Conservation (phyloP, 2,797 vertebrate species). For the Alcedo quadribrachys region DNA sequence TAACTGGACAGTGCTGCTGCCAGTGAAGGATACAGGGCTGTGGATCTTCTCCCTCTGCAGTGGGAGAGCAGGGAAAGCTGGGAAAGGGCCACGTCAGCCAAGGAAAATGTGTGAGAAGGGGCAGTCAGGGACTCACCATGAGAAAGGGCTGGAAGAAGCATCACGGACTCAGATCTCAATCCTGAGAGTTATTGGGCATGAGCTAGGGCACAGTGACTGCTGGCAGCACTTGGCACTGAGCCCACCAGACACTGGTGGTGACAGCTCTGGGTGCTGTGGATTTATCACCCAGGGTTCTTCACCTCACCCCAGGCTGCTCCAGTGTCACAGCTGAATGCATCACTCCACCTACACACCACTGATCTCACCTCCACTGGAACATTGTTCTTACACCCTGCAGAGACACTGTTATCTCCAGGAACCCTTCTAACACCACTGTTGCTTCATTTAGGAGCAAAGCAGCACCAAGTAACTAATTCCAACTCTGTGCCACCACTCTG, state of each 20-base stretch:
- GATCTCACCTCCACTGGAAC: neutral
- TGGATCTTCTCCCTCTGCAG: neutral
- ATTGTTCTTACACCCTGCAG: neutral
- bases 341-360: neutral
- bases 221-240: neutral
- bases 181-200: neutral
- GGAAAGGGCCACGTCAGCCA: neutral
- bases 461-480: neutral
- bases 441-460: neutral
- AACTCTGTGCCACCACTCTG: neutral
- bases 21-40: neutral
- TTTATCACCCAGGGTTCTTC: neutral
- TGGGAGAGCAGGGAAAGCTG: neutral
- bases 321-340: neutral
- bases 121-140: neutral
- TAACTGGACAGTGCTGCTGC: neutral
- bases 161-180: neutral
- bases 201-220: neutral
- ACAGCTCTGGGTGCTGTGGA: neutral
- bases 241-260: neutral
- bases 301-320: neutral
- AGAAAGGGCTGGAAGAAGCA: neutral
- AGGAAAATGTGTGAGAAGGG: neutral
- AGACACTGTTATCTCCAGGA: neutral
- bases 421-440: neutral